Percentiles rank a stretch among this genome's conserved stretches.
Evolutionary conservation across 92 coral and sea anemone species (phyloP).

Genomic region (Porites lobata): DNA sequence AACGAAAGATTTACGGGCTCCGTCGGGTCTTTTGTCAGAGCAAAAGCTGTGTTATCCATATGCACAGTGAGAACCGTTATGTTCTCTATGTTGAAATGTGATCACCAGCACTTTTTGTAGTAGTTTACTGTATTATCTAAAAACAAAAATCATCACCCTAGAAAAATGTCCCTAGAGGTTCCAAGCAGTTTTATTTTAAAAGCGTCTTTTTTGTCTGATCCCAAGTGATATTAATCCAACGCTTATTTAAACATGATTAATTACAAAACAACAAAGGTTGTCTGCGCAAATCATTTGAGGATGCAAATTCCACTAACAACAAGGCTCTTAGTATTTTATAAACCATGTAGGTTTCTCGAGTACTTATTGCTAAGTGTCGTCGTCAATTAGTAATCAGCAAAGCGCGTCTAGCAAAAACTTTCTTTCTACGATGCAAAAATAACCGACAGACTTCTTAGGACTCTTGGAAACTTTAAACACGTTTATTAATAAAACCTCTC

Average conservation of each 20-base stretch:
- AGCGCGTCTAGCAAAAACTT: neutral
- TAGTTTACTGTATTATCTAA: neutral
- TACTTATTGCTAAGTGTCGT: too few relatives aligned
- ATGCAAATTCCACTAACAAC: neutral
- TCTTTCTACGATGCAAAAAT: neutral
- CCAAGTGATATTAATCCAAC: neutral
- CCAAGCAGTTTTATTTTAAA: neutral
- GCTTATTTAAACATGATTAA: neutral
- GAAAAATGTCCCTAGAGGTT: neutral
- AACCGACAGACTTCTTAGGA: too few relatives aligned
- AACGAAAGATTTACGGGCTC: neutral
- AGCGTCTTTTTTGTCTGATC: neutral
- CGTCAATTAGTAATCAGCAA: neutral
- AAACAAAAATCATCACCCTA: neutral
- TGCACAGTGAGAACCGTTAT: too few relatives aligned
- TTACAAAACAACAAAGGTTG: slow-evolving; percentile 1
- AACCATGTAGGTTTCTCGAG: too few relatives aligned
- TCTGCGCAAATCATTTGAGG: neutral
- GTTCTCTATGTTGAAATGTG: neutral
- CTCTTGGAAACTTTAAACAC: too few relatives aligned
- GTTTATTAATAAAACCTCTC: too few relatives aligned
- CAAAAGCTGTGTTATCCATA: neutral
- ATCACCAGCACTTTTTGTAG: neutral
- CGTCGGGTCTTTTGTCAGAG: neutral
- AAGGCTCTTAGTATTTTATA: neutral